Base-by-base conservation (phyloP, 2,888 invertebrate species). In the Aleiodes alternator region DNA sequence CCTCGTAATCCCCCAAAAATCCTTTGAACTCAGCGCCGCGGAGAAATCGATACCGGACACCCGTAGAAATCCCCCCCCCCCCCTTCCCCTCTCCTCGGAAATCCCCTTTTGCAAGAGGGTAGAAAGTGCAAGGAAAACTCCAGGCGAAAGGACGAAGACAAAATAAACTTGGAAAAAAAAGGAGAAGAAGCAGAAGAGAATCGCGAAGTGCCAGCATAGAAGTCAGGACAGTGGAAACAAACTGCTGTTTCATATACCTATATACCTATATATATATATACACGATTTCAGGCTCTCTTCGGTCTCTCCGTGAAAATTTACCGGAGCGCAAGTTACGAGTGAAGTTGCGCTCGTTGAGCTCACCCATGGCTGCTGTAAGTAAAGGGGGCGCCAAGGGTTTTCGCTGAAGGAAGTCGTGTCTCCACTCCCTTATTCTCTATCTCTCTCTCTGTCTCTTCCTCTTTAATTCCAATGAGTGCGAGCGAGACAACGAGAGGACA, bases 241-340 rank as follows among this genome's bases (percentile, higher is more conserved):
- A 48, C 50, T 48, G 50, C 50, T 14, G 53, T 53, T 16, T 53
- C 16, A 16, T 53, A 16, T 16, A 53, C 16, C 53, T 50, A 50
- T 29, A 51, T 29, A 48, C 29, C 38, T 31, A 31, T 31, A 31
- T 16, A 38, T 14, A 50, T 66, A 11, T 14, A 66, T 66, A 66
- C 12, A 16, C 48, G 16, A 12, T 23, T 16, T 66, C 11, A 11
- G 31, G 51, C 9, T 69, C 23, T 69, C 66, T 68, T 57, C 55
- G 78, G 78, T 79, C 78, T 16, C 59, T 80, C 80, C 74, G 78
- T 79, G 86, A 85, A 87, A 87, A 87, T 87, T 86, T 86, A 87
- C 85, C 86, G 84, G 82, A 85, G 86, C 86, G 85, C 87, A 84
- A 87, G 85, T 86, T 87, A 87, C 86, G 84, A 83, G 76, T 57